These are phyloP conservation scores for Drosophila planitibia DNA, from an alignment of 2,888 invertebrate species.

Conservation along the genomic window DNA sequence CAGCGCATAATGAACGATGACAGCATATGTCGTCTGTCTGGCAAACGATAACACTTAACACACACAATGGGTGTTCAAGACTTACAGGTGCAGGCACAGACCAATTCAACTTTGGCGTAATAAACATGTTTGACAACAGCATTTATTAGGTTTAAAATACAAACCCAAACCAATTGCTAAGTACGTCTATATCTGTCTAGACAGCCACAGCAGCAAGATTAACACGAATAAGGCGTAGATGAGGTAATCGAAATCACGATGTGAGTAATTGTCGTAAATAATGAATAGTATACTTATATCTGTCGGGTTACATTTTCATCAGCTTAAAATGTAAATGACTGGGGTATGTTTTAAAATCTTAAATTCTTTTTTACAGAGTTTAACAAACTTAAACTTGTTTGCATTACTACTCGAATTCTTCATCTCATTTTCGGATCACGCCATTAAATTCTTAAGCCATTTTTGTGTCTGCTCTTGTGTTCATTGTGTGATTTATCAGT, in stretches of 20 bases:
- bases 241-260: constrained; percentile 26
- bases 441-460: neutral
- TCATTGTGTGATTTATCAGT: constrained; percentile 10
- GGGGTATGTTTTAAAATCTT: neutral
- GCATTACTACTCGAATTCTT: neutral
- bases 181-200: constrained; percentile 47
- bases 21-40: constrained; percentile 24
- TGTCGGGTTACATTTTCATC: neutral
- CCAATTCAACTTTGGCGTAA: constrained; percentile 2
- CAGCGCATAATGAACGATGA: constrained; percentile 15
- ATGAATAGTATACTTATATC: neutral
- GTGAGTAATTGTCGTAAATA: constrained; percentile 11
- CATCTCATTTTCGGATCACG: neutral
- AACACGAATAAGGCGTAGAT: constrained; percentile 20
- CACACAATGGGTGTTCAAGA: constrained; percentile 27
- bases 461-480: neutral
- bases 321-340: neutral
- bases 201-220: constrained; percentile 32
- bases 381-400: neutral
- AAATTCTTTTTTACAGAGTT: neutral
- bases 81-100: neutral
- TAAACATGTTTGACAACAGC: constrained; percentile 20
- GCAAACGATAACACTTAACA: constrained; percentile 12
- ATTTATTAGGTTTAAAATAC: constrained; percentile 23
- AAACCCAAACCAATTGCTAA: neutral